A percentile compares a stretch with the other conserved stretches of the same genome.
Evolutionary conservation across 2,888 invertebrate species (phyloP).

Genomic region (Tuta absoluta): DNA sequence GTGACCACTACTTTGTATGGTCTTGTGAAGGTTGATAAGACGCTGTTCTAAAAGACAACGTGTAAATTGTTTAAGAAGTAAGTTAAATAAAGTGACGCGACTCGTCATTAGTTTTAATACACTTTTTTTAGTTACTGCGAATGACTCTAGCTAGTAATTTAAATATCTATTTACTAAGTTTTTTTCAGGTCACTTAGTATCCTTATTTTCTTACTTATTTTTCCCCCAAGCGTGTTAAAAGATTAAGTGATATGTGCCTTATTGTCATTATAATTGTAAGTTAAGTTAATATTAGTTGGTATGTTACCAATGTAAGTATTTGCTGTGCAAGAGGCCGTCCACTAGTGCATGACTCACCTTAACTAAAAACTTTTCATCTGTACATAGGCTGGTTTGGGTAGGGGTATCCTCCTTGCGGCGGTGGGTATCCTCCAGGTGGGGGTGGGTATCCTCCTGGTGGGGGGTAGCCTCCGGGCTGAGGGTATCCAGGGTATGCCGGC

Average conservation of each 20-base stretch:
- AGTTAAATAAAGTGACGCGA: not conserved
- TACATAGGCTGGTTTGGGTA: constrained; percentile 42
- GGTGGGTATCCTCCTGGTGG: constrained; percentile 51
- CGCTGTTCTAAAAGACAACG: not conserved
- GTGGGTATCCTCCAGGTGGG: constrained; percentile 42
- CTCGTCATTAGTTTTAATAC: too few species aligned
- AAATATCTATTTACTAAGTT: too few species aligned
- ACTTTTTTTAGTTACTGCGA: too few species aligned
- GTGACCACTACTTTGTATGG: not conserved
- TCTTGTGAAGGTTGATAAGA: constrained; percentile 5
- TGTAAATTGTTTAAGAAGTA: constrained; percentile 4
- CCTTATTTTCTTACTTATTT: too few species aligned
- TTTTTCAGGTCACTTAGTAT: too few species aligned
- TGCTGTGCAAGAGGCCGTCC: constrained; percentile 48
- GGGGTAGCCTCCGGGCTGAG: constrained; percentile 47
- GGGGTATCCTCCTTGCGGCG: constrained; percentile 9
- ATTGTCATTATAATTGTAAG: too few species aligned
- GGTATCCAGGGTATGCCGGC: constrained; percentile 43
- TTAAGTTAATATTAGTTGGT: too few species aligned
- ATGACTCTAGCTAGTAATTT: too few species aligned
- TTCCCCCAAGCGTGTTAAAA: too few species aligned
- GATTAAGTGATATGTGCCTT: too few species aligned
- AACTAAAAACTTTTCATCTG: constrained; percentile 44
- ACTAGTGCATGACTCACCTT: constrained; percentile 44
- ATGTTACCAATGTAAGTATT: not conserved